Evolutionary conservation across 2,888 invertebrate genomes (phyloP).

Genomic region (Serrognathus titanus): DNA sequence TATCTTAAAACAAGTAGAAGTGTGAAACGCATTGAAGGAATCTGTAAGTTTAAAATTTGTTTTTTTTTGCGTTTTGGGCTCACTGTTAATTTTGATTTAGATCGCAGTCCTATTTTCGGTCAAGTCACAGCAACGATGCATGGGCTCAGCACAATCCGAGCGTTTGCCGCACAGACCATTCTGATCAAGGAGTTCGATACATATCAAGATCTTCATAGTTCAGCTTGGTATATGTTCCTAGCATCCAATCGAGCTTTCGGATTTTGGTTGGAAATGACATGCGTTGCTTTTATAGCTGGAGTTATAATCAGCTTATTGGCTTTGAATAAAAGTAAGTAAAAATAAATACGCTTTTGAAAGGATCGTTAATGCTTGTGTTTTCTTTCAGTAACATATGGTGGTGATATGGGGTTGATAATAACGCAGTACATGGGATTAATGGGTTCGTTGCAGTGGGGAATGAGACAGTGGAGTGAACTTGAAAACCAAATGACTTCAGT

Average conservation of each 20-base stretch:
- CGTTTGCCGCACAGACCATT: slow-evolving; percentile 62
- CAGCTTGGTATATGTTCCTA: slow-evolving; percentile 69
- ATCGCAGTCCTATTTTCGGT: slow-evolving; percentile 74
- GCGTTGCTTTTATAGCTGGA: slow-evolving; percentile 58
- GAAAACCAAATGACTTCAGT: slow-evolving; percentile 84
- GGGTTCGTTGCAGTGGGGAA: slow-evolving; percentile 79
- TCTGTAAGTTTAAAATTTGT: slow-evolving; percentile 51
- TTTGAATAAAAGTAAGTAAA: slow-evolving; percentile 24
- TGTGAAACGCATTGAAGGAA: slow-evolving; percentile 66
- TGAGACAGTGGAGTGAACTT: slow-evolving; percentile 51
- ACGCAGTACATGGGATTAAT: slow-evolving; percentile 42
- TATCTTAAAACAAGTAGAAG: slow-evolving; percentile 71
- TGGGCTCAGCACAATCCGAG: slow-evolving; percentile 73
- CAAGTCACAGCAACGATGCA: slow-evolving; percentile 72
- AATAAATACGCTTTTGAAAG: background rate
- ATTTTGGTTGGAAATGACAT: slow-evolving; percentile 66
- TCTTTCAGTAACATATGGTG: slow-evolving; percentile 26
- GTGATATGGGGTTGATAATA: slow-evolving; percentile 42
- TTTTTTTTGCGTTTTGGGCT: background rate
- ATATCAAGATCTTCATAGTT: slow-evolving; percentile 65
- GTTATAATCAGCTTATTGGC: slow-evolving; percentile 23
- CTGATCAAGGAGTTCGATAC: slow-evolving; percentile 62
- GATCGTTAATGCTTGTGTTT: background rate
- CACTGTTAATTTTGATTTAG: slow-evolving; percentile 55
- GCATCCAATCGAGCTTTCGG: slow-evolving; percentile 67